phyloP scores from a whole-genome alignment of 2,797 vertebrate genomes.

The Carduelis carduelis region DNA sequence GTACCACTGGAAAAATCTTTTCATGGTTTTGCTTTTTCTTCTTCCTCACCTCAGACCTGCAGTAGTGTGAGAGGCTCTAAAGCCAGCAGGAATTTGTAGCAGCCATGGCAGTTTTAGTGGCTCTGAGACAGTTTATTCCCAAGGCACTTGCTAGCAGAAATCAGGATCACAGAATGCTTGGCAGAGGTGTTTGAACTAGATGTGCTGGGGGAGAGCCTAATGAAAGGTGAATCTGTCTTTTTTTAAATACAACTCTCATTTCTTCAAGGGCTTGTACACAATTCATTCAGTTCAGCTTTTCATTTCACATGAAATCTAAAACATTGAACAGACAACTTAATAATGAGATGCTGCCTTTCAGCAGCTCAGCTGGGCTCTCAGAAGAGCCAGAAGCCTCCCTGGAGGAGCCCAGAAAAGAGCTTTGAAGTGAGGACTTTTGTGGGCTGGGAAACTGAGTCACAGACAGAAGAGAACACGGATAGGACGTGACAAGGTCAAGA shows the following conservation, averaged over 20 bases:
- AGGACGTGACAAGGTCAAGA: background rate
- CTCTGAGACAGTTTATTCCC: background rate
- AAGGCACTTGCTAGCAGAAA: background rate
- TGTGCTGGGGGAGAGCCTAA: background rate
- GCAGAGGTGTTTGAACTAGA: background rate
- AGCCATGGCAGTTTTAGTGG: fast-evolving
- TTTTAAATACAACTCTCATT: background rate
- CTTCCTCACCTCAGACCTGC: background rate
- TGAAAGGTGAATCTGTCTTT: background rate
- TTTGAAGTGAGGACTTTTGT: fast-evolving
- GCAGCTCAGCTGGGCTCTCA: background rate
- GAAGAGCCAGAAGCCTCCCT: background rate
- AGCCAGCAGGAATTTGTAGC: fast-evolving
- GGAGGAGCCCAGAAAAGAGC: background rate
- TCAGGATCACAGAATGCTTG: background rate
- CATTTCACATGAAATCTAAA: background rate
- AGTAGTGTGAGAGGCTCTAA: background rate
- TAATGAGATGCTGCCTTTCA: background rate
- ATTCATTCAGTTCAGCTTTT: background rate
- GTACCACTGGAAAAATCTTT: background rate
- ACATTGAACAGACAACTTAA: background rate
- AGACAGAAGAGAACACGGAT: background rate
- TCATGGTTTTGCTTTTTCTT: background rate
- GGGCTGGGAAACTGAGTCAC: background rate
- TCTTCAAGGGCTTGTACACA: background rate